A percentile compares a stretch with the other conserved stretches of the same genome.
These are phyloP conservation scores for Strigamia maritima DNA, from an alignment of 2,888 invertebrate genomes.

Conservation along the genomic window DNA sequence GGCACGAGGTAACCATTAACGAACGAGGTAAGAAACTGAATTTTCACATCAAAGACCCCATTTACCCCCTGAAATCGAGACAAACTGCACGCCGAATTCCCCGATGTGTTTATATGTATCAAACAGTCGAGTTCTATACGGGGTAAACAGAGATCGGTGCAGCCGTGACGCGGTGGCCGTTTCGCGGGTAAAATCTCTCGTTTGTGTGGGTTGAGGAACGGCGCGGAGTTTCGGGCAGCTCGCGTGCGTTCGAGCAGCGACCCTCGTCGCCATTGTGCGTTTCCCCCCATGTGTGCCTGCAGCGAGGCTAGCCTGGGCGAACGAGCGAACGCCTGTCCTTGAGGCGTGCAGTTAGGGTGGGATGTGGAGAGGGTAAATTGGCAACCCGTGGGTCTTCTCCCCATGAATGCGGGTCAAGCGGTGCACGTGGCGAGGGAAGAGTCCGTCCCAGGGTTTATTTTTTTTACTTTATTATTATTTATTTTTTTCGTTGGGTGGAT, in stretches of 20 bases:
- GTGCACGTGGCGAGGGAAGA: slow-evolving; percentile 25
- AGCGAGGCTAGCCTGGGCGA: not conserved
- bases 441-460: not conserved
- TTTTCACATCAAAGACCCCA: not conserved
- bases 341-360: slow-evolving; percentile 18
- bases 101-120: too few relatives aligned
- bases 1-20: slow-evolving; percentile 18
- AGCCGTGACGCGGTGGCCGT: not conserved
- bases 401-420: slow-evolving; percentile 34
- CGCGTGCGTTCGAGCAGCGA: slow-evolving; percentile 29
- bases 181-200: not conserved
- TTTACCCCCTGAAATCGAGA: not conserved
- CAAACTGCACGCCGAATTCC: not conserved
- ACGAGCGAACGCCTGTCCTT: slow-evolving; percentile 8
- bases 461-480: not conserved
- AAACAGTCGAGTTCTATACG: too few relatives aligned
- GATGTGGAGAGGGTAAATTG: slow-evolving; percentile 20
- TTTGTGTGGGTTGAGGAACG: not conserved
- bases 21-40: not conserved
- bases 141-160: not conserved
- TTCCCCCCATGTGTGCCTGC: not conserved
- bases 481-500: not conserved
- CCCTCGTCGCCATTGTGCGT: slow-evolving; percentile 30
- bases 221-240: not conserved
- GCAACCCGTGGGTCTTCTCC: slow-evolving; percentile 31